Evolutionary conservation across 92 coral and sea anemone genomes (phyloP), one percentile per base, ranked within the genome.

Genomic region (Siderastrea siderea): DNA sequence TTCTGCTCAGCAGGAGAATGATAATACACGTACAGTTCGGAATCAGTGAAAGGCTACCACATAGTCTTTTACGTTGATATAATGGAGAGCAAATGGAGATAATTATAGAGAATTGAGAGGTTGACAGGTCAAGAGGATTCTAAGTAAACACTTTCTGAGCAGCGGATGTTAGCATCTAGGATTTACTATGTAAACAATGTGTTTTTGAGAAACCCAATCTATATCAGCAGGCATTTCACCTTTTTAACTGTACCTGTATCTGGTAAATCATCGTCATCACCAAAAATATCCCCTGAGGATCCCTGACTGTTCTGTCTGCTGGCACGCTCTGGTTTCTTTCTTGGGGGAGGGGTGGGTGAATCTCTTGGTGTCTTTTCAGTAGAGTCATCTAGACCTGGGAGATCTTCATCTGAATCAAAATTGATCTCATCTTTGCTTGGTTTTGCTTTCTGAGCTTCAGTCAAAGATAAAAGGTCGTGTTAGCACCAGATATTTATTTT

Each of bases 321-420:
- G 50, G 62, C 47, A 46, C 68, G 61, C 11, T 75, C 89, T 46
- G 4, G 5, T 48, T 77, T 77, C 69, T 70, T 43, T 75, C 76
- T 71, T 51, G 92, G 57, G 60, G 91, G 86, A 49, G 87, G 78
- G 15, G 74, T 43, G 78, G 94, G 83, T 87, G 76, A 61, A 45
- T 82, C 86, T 51, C 88, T 72, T 73, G 86, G 91, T 48, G 93
- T 66, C 51, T 88, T 54, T 14, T 71, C 84, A 3, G 44, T 61
- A 17, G 87, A 47, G 43, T 89, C 95, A 62, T 96, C 94, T 64
- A 96, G 78, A 15, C 98, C 99, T 69, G 99, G 98, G 54, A 95
- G 90, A 74, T 95, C 98, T 64, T 92, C 95, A 85, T 94, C 98
- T 45, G 97, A 95, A 64, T 97, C 99, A 78, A 95, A 97, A 84